Percentiles rank a stretch among this genome's conserved stretches.
Evolutionary conservation across 2,797 vertebrate genomes (phyloP).

Genomic region (Columba guinea): DNA sequence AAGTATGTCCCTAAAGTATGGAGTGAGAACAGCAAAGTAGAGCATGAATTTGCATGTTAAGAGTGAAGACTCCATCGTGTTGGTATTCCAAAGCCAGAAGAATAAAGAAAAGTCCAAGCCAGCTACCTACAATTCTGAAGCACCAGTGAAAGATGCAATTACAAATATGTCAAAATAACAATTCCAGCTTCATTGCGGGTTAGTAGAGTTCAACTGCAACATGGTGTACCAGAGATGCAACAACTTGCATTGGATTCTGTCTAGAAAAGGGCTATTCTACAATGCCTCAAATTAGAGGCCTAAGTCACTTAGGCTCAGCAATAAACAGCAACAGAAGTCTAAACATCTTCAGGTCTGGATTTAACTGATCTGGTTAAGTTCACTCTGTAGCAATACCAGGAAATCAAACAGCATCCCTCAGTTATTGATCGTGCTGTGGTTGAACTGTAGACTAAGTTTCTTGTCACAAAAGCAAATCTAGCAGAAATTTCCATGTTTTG

Average conservation of each 20-base stretch:
- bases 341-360: neutral
- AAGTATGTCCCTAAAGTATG: neutral
- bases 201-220: neutral
- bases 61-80: neutral
- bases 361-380: neutral
- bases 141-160: neutral
- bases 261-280: neutral
- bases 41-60: neutral
- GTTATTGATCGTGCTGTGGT: rapidly evolving
- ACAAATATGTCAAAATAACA: neutral
- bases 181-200: neutral
- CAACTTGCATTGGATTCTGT: rapidly evolving
- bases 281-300: neutral
- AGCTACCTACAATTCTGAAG: neutral
- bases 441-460: neutral
- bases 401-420: neutral
- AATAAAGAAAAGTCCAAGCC: neutral
- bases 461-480: neutral
- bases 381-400: neutral
- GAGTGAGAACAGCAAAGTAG: neutral
- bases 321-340: neutral
- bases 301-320: neutral
- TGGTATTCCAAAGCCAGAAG: neutral
- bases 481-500: neutral
- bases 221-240: neutral